A percentile compares a stretch with the other conserved stretches of the same genome.
These are phyloP conservation scores for Carassius carassius DNA, from an alignment of 2,113 vertebrate species.

Conservation along the genomic window DNA sequence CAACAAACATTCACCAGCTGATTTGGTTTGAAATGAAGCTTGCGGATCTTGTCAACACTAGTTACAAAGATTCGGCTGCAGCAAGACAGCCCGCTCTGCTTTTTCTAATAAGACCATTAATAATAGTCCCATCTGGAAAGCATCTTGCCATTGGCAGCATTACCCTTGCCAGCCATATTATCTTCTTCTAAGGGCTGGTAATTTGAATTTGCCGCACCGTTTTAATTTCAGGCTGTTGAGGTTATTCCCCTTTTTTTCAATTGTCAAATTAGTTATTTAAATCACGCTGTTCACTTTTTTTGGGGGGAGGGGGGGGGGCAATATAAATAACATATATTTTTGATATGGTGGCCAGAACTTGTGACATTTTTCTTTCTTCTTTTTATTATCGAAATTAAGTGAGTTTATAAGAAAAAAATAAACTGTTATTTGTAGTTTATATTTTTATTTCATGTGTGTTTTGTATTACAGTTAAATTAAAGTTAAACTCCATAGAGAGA, in stretches of 20 bases:
- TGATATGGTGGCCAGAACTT: too few species aligned
- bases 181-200: neutral
- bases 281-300: neutral
- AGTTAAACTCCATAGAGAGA: too few species aligned
- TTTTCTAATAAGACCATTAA: slow-evolving; percentile 38
- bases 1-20: slow-evolving; percentile 39
- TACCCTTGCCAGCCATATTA: neutral
- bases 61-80: slow-evolving; percentile 13
- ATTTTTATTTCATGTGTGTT: too few species aligned
- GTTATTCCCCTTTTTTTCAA: too few species aligned
- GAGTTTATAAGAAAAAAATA: too few species aligned
- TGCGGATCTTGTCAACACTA: slow-evolving; percentile 32
- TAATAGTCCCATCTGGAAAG: slow-evolving; percentile 32
- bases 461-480: too few species aligned
- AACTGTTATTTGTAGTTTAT: too few species aligned
- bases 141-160: neutral
- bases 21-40: slow-evolving; percentile 43
- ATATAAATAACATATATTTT: too few species aligned
- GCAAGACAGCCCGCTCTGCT: slow-evolving; percentile 2
- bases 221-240: neutral
- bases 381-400: too few species aligned
- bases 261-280: neutral
- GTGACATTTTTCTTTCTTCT: too few species aligned
- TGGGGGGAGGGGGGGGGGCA: too few species aligned
- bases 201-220: neutral